Percentiles rank a stretch among this genome's conserved stretches.
phyloP scores from a whole-genome alignment of 2,888 invertebrate species.

The Lycophotia porphyrea region DNA sequence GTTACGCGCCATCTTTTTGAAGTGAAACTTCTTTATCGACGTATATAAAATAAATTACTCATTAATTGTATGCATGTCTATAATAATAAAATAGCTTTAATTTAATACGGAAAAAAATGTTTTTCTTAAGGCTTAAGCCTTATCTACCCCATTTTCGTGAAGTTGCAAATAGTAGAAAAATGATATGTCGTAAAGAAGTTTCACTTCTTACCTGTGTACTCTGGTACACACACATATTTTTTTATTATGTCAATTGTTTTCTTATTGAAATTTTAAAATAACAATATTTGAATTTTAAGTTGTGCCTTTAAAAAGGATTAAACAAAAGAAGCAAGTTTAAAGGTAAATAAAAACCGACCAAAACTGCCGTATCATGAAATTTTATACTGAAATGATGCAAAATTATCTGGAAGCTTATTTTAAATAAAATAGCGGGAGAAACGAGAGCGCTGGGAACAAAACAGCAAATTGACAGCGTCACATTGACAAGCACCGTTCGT shows the following conservation, averaged over 20 bases:
- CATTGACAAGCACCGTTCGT: conserved; percentile 67
- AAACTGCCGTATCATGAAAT: background rate
- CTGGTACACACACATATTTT: no score
- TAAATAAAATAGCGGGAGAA: conserved; percentile 61
- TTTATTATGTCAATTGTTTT: background rate
- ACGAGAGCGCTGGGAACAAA: conserved; percentile 66
- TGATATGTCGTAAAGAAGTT: no score
- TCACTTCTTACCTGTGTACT: no score
- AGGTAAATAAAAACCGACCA: background rate
- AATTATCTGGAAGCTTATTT: conserved; percentile 43
- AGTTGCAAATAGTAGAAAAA: no score
- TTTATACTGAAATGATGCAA: conserved; percentile 23
- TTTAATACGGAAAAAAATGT: no score
- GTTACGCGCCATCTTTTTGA: no score
- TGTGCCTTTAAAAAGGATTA: background rate
- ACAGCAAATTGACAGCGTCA: conserved; percentile 74
- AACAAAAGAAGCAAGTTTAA: background rate
- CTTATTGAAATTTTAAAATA: background rate
- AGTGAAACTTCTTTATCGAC: no score
- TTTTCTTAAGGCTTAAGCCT: no score
- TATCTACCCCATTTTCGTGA: no score
- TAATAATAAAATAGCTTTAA: no score
- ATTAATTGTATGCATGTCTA: no score
- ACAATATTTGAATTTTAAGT: background rate
- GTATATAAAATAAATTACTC: no score